Evolutionary conservation across 2,797 vertebrate genomes (phyloP), one percentile per base, ranked within the genome.

Genomic region (Chiroxiphia lanceolata): DNA sequence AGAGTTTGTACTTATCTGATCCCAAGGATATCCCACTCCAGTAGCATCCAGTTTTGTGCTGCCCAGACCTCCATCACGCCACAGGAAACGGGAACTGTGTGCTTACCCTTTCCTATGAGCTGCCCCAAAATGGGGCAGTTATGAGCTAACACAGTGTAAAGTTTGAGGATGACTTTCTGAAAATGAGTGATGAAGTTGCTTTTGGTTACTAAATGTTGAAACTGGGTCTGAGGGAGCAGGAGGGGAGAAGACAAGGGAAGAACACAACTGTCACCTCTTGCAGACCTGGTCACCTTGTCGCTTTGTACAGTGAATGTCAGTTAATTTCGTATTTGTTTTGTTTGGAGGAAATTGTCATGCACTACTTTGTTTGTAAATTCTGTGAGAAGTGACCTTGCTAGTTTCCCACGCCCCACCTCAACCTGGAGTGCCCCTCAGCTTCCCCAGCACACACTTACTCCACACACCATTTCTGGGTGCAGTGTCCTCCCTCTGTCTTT

Each of bases 111-210:
- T 33, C 5, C 9, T 2, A 0, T 18, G 23, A 11, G 48, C 65
- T 18, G 16, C 22, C 11, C 15, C 22, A 15, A 9, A 63, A 51
- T 1, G 1, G 3, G 44, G 19, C 1, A 10, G 2, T 10, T 29
- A 6, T 0, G 23, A 11, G 31, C 26, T 45, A 40, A 50, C 0
- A 0, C 48, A 64, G 31, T 13, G 40, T 22, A 33, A 0, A 2
- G 15, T 21, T 54, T 25, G 54, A 57, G 10, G n/a, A 11, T 47
- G 47, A 10, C 3, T 53, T 64, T 20, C 3, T 29, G 9, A 7
- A 45, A 51, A 2, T 2, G 3, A 15, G 11, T 5, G 34, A 2
- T 7, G 11, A 36, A 38, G 33, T 13, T 45, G 3, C 3, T 7
- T 42, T 72, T 20, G 56, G 13, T 19, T 68, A 45, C 25, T 34